A percentile compares a stretch with the other conserved stretches of the same genome.
These are phyloP conservation scores for Aspidoscelis tigris DNA, from an alignment of 2,113 vertebrate species.

Conservation along the genomic window DNA sequence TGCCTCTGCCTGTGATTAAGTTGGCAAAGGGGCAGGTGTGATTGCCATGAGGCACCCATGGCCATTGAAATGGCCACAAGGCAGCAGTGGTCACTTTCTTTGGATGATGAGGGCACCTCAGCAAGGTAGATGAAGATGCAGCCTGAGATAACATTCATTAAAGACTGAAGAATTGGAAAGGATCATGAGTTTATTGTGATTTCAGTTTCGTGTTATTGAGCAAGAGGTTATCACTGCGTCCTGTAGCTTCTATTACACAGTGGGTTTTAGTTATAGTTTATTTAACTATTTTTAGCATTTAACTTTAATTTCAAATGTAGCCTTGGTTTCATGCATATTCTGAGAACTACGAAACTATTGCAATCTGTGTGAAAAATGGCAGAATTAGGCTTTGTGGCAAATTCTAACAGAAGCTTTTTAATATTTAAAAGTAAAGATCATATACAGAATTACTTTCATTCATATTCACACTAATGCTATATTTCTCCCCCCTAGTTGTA, in stretches of 20 bases:
- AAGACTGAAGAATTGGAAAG: slow-evolving; percentile 49
- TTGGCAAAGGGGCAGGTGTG: too few relatives aligned
- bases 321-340: slow-evolving; percentile 57
- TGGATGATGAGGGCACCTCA: too few relatives aligned
- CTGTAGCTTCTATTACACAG: slow-evolving; percentile 42
- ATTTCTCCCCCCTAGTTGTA: slow-evolving; percentile 23
- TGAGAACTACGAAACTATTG: slow-evolving; percentile 49
- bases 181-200: slow-evolving; percentile 26
- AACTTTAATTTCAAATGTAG: slow-evolving; percentile 60
- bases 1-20: too few relatives aligned
- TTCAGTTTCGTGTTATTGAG: slow-evolving; percentile 11
- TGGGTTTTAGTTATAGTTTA: slow-evolving; percentile 39
- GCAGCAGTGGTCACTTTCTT: too few relatives aligned
- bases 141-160: slow-evolving; percentile 28
- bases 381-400: slow-evolving; percentile 53
- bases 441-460: slow-evolving; percentile 32
- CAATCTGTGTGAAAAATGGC: slow-evolving; percentile 65
- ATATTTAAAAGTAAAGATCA: slow-evolving; percentile 34
- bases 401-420: slow-evolving; percentile 52
- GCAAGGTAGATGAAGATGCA: too few relatives aligned
- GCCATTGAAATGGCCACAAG: too few relatives aligned
- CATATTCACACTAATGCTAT: slow-evolving; percentile 26
- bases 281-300: slow-evolving; percentile 51
- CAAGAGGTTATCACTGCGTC: slow-evolving; percentile 12
- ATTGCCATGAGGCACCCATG: too few relatives aligned